These are phyloP conservation scores for Diadegma fenestrale DNA, from an alignment of 2,888 invertebrate species.

Conservation along the genomic window DNA sequence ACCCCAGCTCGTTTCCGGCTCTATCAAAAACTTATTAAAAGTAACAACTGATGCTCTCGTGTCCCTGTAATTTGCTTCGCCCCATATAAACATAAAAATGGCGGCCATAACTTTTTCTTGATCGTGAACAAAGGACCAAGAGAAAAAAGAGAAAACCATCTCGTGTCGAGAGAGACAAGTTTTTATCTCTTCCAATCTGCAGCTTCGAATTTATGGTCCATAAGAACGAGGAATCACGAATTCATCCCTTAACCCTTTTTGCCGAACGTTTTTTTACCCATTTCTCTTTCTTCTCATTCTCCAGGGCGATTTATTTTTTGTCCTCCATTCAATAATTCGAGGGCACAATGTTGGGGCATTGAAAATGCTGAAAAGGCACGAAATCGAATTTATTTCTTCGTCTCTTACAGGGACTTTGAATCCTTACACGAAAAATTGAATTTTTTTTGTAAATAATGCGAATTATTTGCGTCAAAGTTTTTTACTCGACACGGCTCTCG, in stretches of 20 bases:
- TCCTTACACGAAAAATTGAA: conserved; percentile 4
- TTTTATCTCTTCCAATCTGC: conserved; percentile 62
- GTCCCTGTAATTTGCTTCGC: neutral
- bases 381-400: conserved; percentile 54
- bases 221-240: conserved; percentile 56
- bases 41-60: neutral
- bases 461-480: neutral
- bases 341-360: neutral
- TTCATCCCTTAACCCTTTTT: conserved; percentile 50
- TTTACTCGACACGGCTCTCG: conserved; percentile 1
- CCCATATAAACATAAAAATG: neutral
- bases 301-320: conserved; percentile 28
- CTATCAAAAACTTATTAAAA: neutral
- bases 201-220: conserved; percentile 67
- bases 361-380: conserved; percentile 14
- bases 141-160: conserved; percentile 12
- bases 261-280: conserved; percentile 8
- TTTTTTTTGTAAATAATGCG: neutral
- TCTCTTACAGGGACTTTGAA: neutral
- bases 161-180: conserved; percentile 50
- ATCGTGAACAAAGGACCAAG: neutral
- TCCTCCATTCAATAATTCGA: conserved; percentile 27
- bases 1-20: no score
- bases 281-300: conserved; percentile 7
- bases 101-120: neutral